Evolutionary conservation across 2,888 invertebrate species (phyloP), one percentile per base, ranked within the genome.

Genomic region (Stenchaetothrips biformis): DNA sequence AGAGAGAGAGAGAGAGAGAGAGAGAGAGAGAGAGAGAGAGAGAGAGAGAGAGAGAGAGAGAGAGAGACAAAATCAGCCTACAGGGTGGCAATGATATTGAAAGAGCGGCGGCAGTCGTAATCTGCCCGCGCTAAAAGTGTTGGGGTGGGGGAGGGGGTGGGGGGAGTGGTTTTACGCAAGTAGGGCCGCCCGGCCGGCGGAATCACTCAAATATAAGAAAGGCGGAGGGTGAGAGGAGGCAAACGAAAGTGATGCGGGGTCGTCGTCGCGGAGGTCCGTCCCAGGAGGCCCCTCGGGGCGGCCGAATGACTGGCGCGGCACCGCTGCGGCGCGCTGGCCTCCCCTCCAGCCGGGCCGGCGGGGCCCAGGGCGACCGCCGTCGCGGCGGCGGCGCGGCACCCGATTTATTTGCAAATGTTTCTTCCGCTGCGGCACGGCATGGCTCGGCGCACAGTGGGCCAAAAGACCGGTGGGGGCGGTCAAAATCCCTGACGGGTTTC

Each of bases 331-430:
- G 59, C 59, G 13, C 0, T 16, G 59, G 18, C 59, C 67, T 25
- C 67, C 21, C 67, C 67, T 21, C 67, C 67, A 37, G 67, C 37
- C 59, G 13, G 49, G 7, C n/a, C n/a, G n/a, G n/a, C 37, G 4
- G 37, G 37, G 37, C 37, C 37, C 37, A 37, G 37, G 37, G 37
- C 37, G 37, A 4, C 37, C 37, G 4, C 53, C 53, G 53, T 2
- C 1, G 53, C 53, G 53, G 49, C 53, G 53, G 53, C 13, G 13
- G 53, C 4, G 53, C 53, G 53, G 59, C 59, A 16, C 16, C 67
- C 67, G 67, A 74, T 74, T 74, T 74, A 74, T 74, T 74, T 74
- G 67, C 67, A 74, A 74, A 74, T 74, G 67, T 74, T 74, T 74
- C 67, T 74, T 74, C 67, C 67, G 53, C 16, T 53, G 53, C 16